Evolutionary conservation across 2,888 invertebrate species (phyloP), one percentile per base, ranked within the genome.

Genomic region (Archips crataeganus): DNA sequence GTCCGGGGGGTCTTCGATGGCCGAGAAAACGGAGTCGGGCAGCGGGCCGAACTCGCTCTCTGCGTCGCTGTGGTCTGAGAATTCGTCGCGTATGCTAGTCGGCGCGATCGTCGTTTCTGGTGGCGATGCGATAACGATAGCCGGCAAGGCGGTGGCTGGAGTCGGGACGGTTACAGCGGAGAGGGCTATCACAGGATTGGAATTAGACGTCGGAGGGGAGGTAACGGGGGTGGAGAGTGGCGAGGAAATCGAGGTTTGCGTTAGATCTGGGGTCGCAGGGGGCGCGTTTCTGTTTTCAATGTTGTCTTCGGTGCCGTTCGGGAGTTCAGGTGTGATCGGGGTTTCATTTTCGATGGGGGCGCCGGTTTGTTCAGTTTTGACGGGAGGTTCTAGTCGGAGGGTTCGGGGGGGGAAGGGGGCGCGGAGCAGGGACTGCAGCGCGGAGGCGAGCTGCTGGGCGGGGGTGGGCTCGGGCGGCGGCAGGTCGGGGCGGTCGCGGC

Each of bases 151-250:
- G 15, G n/a, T 4, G 11, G 10, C 11, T 6, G 51, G 15, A 2
- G 51, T 6, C 51, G n/a, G 51, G 51, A n/a, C 15, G 59, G 8
- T n/a, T 0, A n/a, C n/a, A 8, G 51, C n/a, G 4, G 51, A n/a
- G 15, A 51, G n/a, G 6, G 15, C 51, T 2, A 49, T 88, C 47
- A 87, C 85, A 0, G 90, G 88, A 4, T 89, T 75, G 11, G 85
- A 83, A 0, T 80, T 82, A 66, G 81, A 80, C 9, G 88, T 87
- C 36, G 5, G 80, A 77, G 70, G 89, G 88, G 77, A 87, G 86
- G 51, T 60, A 15, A 23, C 11, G 2, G 23, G 8, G n/a, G 1
- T n/a, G n/a, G n/a, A n/a, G n/a, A n/a, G n/a, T n/a, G n/a, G 42
- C 23, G 15, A 1, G 9, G 34, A 9, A 10, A 23, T 11, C 49